Percentiles rank a stretch among this genome's conserved stretches.
These are phyloP conservation scores for Telmatherina bonti DNA, from an alignment of 2,797 vertebrate species.

Conservation along the genomic window DNA sequence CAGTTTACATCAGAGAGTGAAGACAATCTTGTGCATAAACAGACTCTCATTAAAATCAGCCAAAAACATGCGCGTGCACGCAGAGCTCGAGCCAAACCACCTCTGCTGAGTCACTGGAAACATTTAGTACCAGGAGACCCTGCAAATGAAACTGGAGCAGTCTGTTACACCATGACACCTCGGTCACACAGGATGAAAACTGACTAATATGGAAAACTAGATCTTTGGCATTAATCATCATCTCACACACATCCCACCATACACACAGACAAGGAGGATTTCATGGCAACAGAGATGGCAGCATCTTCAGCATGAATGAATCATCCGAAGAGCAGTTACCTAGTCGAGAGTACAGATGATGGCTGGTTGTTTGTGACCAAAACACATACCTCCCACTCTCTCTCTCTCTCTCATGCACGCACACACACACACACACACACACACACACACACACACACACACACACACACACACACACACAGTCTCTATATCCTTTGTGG, in stretches of 20 bases:
- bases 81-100: conserved; percentile 32
- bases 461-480: not conserved
- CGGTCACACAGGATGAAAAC: conserved; percentile 37
- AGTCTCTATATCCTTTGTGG: conserved; percentile 7
- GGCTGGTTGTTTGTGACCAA: conserved; percentile 16
- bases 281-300: conserved; percentile 39
- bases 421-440: not conserved
- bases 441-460: not conserved
- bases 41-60: conserved; percentile 35
- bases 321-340: conserved; percentile 63
- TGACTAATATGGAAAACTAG: conserved; percentile 42
- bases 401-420: too few relatives aligned
- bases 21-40: conserved; percentile 40
- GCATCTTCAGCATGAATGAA: conserved; percentile 65
- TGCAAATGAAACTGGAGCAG: conserved; percentile 37
- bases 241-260: conserved; percentile 10
- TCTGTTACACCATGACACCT: conserved; percentile 34
- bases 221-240: conserved; percentile 22
- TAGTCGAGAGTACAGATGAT: conserved; percentile 33
- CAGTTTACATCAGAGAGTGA: conserved; percentile 25
- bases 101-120: conserved; percentile 66
- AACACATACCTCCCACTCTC: conserved; percentile 9
- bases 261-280: conserved; percentile 37
- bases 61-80: conserved; percentile 26
- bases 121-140: conserved; percentile 28